Conservation (phyloP, 2,113 vertebrate genomes). For the Parus major region DNA sequence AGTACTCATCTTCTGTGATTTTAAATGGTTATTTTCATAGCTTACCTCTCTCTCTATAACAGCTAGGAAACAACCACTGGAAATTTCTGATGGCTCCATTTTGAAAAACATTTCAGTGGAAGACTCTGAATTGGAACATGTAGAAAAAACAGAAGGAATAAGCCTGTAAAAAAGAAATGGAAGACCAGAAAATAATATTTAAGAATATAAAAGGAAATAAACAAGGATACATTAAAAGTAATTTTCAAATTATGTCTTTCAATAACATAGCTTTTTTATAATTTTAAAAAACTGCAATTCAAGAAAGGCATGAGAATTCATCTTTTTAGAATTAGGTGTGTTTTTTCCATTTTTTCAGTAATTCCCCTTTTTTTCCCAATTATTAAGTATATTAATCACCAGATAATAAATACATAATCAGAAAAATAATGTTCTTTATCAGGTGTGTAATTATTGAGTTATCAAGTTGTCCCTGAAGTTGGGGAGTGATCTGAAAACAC, state of each 20-base stretch:
- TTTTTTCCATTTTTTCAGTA: background rate
- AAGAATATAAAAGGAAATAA: background rate
- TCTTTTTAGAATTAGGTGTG: background rate
- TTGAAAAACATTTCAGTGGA: constrained; percentile 78
- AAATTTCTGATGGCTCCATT: constrained; percentile 80
- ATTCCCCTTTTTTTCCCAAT: background rate
- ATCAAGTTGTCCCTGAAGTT: background rate
- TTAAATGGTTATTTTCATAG: background rate
- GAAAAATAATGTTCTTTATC: background rate
- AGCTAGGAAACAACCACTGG: constrained; percentile 89
- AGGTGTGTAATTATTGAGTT: background rate
- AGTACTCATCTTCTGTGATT: background rate
- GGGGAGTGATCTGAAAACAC: background rate
- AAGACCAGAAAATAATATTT: background rate
- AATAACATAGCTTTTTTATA: background rate
- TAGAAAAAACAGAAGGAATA: constrained; percentile 74
- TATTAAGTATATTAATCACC: background rate
- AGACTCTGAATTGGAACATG: constrained; percentile 49
- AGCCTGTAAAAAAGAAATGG: constrained; percentile 66
- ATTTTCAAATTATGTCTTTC: background rate
- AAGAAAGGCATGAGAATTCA: background rate
- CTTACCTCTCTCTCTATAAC: constrained; percentile 85
- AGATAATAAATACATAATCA: background rate
- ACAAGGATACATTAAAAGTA: background rate
- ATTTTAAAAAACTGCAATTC: background rate